These are phyloP conservation scores for Spheniscus mendiculus DNA, from an alignment of 2,113 vertebrate species.

Conservation along the genomic window DNA sequence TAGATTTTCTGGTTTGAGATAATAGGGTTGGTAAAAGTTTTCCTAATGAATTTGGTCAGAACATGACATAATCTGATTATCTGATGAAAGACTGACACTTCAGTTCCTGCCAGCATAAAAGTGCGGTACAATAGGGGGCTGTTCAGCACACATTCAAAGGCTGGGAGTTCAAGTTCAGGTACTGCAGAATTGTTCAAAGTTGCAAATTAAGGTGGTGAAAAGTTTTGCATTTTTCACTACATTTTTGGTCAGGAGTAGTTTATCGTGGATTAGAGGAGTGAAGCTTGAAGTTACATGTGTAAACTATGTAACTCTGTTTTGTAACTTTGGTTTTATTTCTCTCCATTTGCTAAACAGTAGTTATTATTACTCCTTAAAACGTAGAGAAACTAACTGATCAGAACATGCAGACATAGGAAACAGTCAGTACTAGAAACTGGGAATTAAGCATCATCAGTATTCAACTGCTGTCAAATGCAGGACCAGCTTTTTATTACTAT, in stretches of 20 bases:
- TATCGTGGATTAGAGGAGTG: neutral
- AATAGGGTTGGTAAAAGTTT: constrained; percentile 60
- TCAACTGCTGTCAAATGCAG: neutral
- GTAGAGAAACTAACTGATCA: neutral
- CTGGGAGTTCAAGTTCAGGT: constrained; percentile 66
- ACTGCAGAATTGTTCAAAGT: neutral
- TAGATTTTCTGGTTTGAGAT: constrained; percentile 57
- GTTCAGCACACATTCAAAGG: constrained; percentile 29
- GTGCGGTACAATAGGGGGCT: constrained; percentile 34
- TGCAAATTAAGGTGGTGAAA: neutral
- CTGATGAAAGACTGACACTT: constrained; percentile 44
- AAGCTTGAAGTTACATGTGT: neutral
- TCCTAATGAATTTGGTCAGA: constrained; percentile 64
- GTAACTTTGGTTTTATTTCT: neutral
- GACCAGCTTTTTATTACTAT: neutral
- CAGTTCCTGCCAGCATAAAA: constrained; percentile 44
- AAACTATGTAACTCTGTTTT: neutral
- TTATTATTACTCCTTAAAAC: neutral
- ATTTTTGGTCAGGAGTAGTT: neutral
- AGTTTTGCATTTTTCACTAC: neutral
- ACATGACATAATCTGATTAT: constrained; percentile 38
- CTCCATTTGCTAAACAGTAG: neutral
- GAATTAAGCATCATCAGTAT: neutral
- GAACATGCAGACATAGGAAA: neutral
- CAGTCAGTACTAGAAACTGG: neutral